Percentiles rank a stretch among this genome's conserved stretches.
Evolutionary conservation across 2,797 vertebrate species (phyloP).

Genomic region (Orestias chungarensis): DNA sequence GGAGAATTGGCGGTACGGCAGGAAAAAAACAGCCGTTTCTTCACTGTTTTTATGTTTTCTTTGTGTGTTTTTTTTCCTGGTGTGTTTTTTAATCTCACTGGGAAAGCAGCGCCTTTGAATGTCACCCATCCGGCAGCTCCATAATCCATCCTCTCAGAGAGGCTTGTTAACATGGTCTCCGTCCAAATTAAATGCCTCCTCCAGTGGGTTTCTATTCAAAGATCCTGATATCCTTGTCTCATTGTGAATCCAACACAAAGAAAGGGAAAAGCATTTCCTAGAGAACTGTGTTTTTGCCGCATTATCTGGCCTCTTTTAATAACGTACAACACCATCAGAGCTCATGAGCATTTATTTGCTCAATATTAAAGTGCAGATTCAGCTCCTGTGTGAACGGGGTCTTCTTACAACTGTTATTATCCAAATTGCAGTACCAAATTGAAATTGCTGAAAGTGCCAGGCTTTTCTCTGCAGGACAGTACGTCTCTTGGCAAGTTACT

Average conservation of each 20-base stretch:
- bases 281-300: conserved; percentile 54
- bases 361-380: conserved; percentile 38
- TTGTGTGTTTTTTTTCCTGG: not conserved
- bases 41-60: not conserved
- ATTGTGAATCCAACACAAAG: conserved; percentile 57
- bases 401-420: conserved; percentile 29
- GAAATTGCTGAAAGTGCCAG: conserved; percentile 1
- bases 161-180: conserved; percentile 54
- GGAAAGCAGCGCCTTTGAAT: conserved; percentile 15
- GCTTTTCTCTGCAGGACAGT: not conserved
- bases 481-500: not conserved
- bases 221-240: conserved; percentile 55
- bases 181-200: conserved; percentile 54
- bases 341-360: conserved; percentile 13
- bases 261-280: conserved; percentile 49
- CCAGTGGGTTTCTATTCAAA: conserved; percentile 61
- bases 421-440: conserved; percentile 10
- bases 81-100: conserved; percentile 20
- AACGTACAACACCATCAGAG: conserved; percentile 19
- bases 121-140: conserved; percentile 34
- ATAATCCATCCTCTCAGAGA: conserved; percentile 51
- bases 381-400: conserved; percentile 22
- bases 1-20: not conserved
- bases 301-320: conserved; percentile 31
- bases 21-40: conserved; percentile 6